phyloP scores from a whole-genome alignment of 2,113 vertebrate species.

The Sinocyclocheilus rhinocerous region DNA sequence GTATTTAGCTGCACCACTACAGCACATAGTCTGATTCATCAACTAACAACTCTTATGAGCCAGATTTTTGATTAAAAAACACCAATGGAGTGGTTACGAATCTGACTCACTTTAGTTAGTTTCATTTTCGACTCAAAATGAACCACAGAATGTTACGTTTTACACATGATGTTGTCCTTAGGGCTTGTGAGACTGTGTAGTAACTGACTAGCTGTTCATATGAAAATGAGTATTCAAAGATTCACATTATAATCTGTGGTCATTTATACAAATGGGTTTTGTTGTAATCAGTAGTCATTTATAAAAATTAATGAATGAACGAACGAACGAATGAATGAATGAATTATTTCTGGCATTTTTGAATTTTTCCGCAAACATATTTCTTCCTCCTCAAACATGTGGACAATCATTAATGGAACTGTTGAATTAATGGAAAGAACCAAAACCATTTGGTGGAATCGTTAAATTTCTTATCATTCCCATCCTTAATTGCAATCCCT shows the following conservation, averaged over 20 bases:
- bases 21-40: background rate
- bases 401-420: background rate
- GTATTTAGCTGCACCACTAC: background rate
- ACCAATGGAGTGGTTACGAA: too few relatives aligned
- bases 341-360: background rate
- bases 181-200: too few relatives aligned
- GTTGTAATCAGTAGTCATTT: background rate
- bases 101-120: background rate
- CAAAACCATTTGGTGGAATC: background rate
- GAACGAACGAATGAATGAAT: background rate
- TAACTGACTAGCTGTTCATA: background rate
- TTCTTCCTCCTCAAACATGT: background rate
- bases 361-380: background rate
- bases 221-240: too few relatives aligned
- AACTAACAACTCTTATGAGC: background rate
- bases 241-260: background rate
- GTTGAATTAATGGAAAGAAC: background rate
- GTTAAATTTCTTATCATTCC: background rate
- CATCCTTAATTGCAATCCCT: background rate
- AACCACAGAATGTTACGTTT: background rate
- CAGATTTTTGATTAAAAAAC: too few relatives aligned
- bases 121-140: background rate
- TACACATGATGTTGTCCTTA: background rate
- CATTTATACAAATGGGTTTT: background rate
- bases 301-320: background rate